Evolutionary conservation across 2,113 vertebrate species (phyloP).

Genomic region (Hemichromis elongatus): DNA sequence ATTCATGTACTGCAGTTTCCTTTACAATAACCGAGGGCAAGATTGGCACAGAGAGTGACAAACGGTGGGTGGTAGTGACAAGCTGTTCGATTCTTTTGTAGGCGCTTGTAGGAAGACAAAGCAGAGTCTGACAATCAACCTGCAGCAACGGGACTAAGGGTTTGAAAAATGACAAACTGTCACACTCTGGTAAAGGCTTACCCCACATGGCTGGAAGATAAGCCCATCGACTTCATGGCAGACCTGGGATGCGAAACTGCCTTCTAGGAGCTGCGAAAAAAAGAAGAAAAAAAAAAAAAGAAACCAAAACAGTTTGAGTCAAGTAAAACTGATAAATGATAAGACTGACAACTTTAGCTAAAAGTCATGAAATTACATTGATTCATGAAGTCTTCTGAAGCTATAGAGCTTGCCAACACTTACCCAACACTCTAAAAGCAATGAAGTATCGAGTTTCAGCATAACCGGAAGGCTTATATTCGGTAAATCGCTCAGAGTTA

Average conservation of each 20-base stretch:
- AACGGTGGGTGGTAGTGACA: conserved; percentile 25
- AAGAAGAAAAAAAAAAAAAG: not conserved
- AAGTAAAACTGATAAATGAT: not conserved
- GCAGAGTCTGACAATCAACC: conserved; percentile 7
- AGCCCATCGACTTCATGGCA: conserved; percentile 98
- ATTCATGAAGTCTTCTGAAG: not conserved
- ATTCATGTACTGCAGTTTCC: conserved; percentile 8
- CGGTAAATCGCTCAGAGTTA: not conserved
- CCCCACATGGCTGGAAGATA: conserved; percentile 95
- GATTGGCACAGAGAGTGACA: conserved; percentile 6
- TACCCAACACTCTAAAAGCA: not conserved
- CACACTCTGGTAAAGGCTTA: conserved; percentile 72
- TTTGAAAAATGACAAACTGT: conserved; percentile 20
- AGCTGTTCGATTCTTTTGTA: conserved; percentile 6
- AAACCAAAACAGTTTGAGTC: not conserved
- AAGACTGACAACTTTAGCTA: not conserved
- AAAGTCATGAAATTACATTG: not conserved
- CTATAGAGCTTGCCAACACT: not conserved
- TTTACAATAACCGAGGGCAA: conserved; percentile 19
- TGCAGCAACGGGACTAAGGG: not conserved
- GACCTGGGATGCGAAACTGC: conserved; percentile 96
- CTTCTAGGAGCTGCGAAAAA: conserved; percentile 87
- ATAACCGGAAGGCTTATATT: not conserved
- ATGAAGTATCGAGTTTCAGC: not conserved
- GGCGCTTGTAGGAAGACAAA: not conserved